Base-by-base conservation (phyloP, 2,113 vertebrate genomes). In the Parotia lawesii region DNA sequence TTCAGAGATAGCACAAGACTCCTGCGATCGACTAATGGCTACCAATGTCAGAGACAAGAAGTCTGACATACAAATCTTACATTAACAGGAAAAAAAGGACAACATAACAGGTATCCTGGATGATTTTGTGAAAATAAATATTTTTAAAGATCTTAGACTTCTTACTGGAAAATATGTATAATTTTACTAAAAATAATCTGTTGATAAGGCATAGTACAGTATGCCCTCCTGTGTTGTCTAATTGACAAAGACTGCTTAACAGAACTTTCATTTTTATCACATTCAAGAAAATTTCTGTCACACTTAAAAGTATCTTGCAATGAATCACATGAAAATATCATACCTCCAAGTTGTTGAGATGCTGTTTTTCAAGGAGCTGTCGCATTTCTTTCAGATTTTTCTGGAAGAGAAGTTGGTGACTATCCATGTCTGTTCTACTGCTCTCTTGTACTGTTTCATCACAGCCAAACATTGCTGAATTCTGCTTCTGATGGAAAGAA, bases 331-430 rank as follows among this genome's bases (percentile, higher is more conserved):
- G 14, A 45, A 85, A 85, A 77, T 53, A 82, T 86, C 93, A 76
- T 98, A 98, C 98, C 98, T 97, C 97, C 60, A 97, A 72, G 78
- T 77, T 97, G 90, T 73, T 95, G 93, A 98, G 79, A 79, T 97
- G 97, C 17, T 98, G 97, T 86, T 97, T 97, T 93, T 97, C 97
- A 67, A 98, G 93, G 44, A 97, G 96, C 29, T 96, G 96, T 80
- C 98, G 98, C 69, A 96, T 96, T 93, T 98, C 97, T 69, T 97
- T 97, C 69, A 97, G 61, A 75, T 98, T 98, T 91, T 96, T 96
- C 90, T 98, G 96, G 95, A 98, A 97, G 53, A 93, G 56, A 82
- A 96, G 96, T 66, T 96, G 98, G 38, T 89, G 94, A 94, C 77
- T 94, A 65, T 95, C 96, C 75, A 96, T 33, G 74, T 74, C 93